These are phyloP conservation scores for Hanleya hanleyi DNA, from an alignment of 2,888 invertebrate genomes.

Conservation along the genomic window DNA sequence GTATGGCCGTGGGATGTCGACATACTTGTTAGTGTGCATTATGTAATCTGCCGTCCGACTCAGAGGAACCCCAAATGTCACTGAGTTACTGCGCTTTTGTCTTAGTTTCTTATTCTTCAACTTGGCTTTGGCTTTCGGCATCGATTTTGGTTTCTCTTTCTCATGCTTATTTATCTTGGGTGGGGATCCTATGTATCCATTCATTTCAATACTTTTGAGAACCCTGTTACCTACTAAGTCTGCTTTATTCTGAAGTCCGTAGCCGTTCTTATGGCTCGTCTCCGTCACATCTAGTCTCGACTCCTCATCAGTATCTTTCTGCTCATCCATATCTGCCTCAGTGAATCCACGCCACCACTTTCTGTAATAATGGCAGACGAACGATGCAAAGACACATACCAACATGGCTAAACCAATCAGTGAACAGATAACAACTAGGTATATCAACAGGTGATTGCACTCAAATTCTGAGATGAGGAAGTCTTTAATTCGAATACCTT, in stretches of 20 bases:
- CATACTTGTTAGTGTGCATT: neutral
- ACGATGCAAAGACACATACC: constrained; percentile 40
- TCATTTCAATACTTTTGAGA: neutral
- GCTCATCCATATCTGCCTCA: neutral
- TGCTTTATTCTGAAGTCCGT: neutral
- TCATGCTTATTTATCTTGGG: neutral
- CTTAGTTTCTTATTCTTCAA: neutral
- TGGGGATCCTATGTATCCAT: neutral
- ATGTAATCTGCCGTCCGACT: constrained; percentile 6
- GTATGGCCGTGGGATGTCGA: neutral
- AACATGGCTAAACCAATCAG: constrained; percentile 45
- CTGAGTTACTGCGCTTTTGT: neutral
- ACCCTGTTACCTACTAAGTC: neutral
- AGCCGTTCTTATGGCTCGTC: neutral
- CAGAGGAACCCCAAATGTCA: neutral
- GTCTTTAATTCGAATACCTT: constrained; percentile 46
- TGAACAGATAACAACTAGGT: constrained; percentile 51
- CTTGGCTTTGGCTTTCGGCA: neutral
- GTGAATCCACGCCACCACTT: constrained; percentile 15
- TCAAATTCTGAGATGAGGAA: constrained; percentile 56
- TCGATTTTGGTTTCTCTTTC: neutral
- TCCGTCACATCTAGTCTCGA: neutral
- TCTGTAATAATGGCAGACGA: constrained; percentile 46
- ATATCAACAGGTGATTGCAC: constrained; percentile 51
- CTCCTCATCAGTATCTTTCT: neutral